phyloP scores from a whole-genome alignment of 2,888 invertebrate species.

The Nemoura dubitans region DNA sequence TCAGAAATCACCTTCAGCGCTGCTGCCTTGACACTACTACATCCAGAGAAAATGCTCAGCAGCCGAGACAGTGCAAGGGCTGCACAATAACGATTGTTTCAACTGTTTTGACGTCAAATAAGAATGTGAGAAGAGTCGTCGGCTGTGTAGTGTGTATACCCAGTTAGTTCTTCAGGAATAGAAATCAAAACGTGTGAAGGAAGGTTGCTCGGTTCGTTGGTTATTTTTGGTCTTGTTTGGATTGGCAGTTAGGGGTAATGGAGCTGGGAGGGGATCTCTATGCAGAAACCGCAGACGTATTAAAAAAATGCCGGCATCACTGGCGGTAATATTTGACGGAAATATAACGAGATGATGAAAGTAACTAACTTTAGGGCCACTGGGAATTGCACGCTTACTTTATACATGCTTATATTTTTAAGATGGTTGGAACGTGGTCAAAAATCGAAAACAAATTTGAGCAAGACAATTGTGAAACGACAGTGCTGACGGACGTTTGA shows the following conservation, averaged over 20 bases:
- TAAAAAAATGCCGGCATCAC: conserved; percentile 17
- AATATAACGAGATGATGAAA: conserved; percentile 41
- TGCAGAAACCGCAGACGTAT: conserved; percentile 30
- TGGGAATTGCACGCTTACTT: not conserved
- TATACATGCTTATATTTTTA: not conserved
- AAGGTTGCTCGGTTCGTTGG: conserved; percentile 16
- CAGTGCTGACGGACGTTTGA: not conserved
- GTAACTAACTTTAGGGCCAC: not conserved
- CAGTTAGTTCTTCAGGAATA: conserved; percentile 38
- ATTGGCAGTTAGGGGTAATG: conserved; percentile 38
- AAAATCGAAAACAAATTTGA: conserved; percentile 8
- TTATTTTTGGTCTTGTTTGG: conserved; percentile 41
- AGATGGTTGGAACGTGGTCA: conserved; percentile 17
- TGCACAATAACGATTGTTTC: not conserved
- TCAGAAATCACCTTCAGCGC: not conserved
- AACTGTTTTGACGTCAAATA: not conserved
- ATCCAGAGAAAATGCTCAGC: not conserved
- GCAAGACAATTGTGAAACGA: not conserved
- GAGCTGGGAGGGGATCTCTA: conserved; percentile 20
- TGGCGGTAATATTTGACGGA: conserved; percentile 29
- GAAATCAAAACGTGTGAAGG: conserved; percentile 37
- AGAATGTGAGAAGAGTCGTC: conserved; percentile 3
- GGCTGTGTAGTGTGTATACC: not conserved
- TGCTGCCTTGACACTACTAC: not conserved
- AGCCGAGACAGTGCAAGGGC: not conserved